Evolutionary conservation across 35 echinoderm and acorn worm species (phyloP).

Genomic region (Amphiura filiformis): DNA sequence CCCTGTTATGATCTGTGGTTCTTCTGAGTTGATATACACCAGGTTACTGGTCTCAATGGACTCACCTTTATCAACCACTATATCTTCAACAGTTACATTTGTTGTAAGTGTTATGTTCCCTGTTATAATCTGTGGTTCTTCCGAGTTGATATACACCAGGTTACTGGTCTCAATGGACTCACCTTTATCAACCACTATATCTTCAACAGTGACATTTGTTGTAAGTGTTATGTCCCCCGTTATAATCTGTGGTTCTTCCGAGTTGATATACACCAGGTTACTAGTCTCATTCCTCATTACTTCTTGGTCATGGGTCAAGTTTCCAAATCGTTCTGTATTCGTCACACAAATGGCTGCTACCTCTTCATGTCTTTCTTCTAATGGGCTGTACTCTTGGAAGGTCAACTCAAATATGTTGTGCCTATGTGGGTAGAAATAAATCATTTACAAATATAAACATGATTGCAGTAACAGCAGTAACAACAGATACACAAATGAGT

Average conservation of each 20-base stretch:
- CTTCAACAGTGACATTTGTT: neutral
- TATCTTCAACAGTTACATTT: too few relatives aligned
- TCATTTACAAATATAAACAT: neutral
- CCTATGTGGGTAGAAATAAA: neutral
- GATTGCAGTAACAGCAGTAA: too few relatives aligned
- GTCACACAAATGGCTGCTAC: neutral
- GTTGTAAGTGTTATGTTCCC: too few relatives aligned
- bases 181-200: neutral
- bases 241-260: neutral
- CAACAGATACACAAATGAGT: too few relatives aligned
- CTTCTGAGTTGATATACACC: too few relatives aligned
- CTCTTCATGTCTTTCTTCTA: neutral
- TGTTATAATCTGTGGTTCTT: too few relatives aligned
- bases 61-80: too few relatives aligned
- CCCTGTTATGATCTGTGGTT: too few relatives aligned
- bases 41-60: too few relatives aligned
- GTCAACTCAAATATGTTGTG: neutral
- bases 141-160: too few relatives aligned
- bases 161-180: too few relatives aligned
- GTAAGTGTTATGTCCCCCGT: neutral
- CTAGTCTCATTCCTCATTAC: neutral
- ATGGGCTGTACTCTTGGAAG: neutral
- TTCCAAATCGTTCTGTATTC: neutral
- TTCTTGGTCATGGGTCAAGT: neutral
- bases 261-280: conserved; percentile 12